Evolutionary conservation across 2,888 invertebrate species (phyloP), one percentile per base, ranked within the genome.

Genomic region (Athetis lepigone): DNA sequence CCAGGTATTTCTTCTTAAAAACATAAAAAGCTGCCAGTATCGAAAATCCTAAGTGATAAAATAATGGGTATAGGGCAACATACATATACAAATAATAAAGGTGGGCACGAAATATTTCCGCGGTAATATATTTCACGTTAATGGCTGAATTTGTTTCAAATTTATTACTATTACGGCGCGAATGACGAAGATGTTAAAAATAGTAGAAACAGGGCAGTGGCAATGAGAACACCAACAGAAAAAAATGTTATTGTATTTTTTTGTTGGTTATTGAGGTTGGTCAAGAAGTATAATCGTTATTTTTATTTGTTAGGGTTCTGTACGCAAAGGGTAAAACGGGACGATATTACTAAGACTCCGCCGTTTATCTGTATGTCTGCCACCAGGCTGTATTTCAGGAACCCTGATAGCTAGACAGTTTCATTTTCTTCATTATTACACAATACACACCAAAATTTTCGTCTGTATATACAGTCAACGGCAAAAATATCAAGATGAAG

Each of bases 111-210:
- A 67, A 73, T 21, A 61, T 52, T 55, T 76, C 73, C 76, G 76
- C 69, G 70, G 50, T 59, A 64, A 69, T 76, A 76, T 67, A 75
- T 76, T 49, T 76, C 25, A 8, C 23, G 21, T 60, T 69, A 73
- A 76, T 76, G 59, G 65, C 51, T 46, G 52, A 59, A 72, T 75
- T 51, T 47, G 49, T 74, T 65, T 47, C 23, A 23, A 37, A 60
- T 74, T 47, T 62, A 50, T 43, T 66, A 61, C 58, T 73, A 60
- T 54, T 27, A 40, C 39, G 40, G 52, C 57, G 43, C 54, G 47
- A 57, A 56, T 56, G 63, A 39, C 37, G 40, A 16, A 23, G 11
- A 1, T 21, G 11, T 54, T 42, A 36, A 60, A 45, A 16, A 42
- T 60, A 49, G 43, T 9, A 4, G 4, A 21, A 45, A 33, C 9